Conservation (phyloP, 2,113 vertebrate species). For the Anarhynchus alexandrinus region DNA sequence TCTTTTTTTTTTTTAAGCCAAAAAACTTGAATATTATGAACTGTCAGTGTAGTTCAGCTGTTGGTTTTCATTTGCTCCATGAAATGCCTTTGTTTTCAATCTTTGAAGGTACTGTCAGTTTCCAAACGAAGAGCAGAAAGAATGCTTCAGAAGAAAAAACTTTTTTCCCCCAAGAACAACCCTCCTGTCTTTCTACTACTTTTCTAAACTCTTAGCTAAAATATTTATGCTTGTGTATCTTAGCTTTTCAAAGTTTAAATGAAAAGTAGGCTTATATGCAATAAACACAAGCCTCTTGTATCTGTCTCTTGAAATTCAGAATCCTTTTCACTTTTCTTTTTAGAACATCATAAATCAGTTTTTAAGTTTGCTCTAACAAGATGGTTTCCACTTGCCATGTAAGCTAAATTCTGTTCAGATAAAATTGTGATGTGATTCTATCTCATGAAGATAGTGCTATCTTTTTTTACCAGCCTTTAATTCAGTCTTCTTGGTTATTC, state of each 20-base stretch:
- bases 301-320: not conserved
- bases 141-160: not conserved
- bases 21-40: not conserved
- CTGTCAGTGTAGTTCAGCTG: not conserved
- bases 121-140: not conserved
- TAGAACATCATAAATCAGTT: not conserved
- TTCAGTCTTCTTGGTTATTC: not conserved
- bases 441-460: not conserved
- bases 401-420: not conserved
- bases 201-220: not conserved
- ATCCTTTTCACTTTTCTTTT: not conserved
- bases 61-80: not conserved
- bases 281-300: not conserved
- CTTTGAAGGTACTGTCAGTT: not conserved
- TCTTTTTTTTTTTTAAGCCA: not conserved
- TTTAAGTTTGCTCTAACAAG: not conserved
- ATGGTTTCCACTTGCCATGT: not conserved
- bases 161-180: not conserved
- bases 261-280: not conserved
- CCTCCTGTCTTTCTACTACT: not conserved
- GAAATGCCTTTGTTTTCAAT: not conserved
- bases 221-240: not conserved
- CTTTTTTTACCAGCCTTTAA: not conserved
- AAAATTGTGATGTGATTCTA: not conserved
- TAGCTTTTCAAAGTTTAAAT: not conserved